Evolutionary conservation across 1,140 invertebrate species (phyloP).

Genomic region (Drosophila takahashii): DNA sequence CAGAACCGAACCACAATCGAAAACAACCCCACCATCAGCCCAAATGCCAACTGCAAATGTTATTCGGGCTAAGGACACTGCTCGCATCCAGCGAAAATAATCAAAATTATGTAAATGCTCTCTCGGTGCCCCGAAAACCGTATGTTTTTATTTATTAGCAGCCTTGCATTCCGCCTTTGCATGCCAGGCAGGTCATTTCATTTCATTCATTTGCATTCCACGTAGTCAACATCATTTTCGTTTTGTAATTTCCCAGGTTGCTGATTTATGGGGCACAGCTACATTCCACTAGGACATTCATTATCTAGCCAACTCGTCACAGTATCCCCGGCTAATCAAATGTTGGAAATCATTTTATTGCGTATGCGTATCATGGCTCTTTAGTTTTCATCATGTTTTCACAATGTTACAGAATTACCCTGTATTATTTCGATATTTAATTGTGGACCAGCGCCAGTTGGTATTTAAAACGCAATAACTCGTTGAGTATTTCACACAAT

Average conservation of each 20-base stretch:
- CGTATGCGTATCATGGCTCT: conserved; percentile 5
- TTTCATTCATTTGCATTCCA: conserved; percentile 64
- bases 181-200: conserved; percentile 46
- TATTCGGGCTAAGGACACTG: conserved; percentile 45
- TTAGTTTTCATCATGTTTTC: conserved; percentile 14
- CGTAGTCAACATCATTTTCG: conserved; percentile 31
- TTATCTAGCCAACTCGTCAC: not conserved
- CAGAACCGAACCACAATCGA: conserved; percentile 3
- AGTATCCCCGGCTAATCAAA: conserved; percentile 17
- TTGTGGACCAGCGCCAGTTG: conserved; percentile 51
- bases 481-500: conserved; percentile 3
- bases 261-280: conserved; percentile 49
- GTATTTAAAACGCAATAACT: conserved; percentile 59
- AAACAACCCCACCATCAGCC: not conserved
- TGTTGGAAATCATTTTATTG: conserved; percentile 7
- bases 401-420: not conserved
- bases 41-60: conserved; percentile 35
- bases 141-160: conserved; percentile 68
- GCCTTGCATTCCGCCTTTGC: conserved; percentile 41
- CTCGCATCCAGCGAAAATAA: conserved; percentile 60
- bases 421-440: conserved; percentile 56
- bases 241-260: conserved; percentile 24
- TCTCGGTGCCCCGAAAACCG: conserved; percentile 5
- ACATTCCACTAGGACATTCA: conserved; percentile 20
- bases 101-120: conserved; percentile 78